A percentile compares a stretch with the other conserved stretches of the same genome.
Conservation (phyloP, 1,140 invertebrate species). For the Aphelinus certus region DNA sequence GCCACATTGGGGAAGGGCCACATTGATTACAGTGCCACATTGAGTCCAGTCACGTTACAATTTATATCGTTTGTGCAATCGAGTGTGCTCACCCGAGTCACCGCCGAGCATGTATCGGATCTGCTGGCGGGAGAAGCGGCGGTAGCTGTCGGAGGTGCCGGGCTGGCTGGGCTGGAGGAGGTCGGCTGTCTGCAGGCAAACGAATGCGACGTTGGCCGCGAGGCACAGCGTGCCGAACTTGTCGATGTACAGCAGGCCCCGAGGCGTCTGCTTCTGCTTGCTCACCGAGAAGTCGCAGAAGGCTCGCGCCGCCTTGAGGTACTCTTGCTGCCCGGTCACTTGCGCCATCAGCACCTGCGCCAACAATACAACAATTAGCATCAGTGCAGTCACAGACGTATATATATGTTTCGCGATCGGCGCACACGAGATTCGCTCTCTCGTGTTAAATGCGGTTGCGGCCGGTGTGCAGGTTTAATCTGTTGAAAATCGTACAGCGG, state of each 20-base stretch:
- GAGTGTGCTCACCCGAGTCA: not conserved
- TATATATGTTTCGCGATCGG: too few relatives aligned
- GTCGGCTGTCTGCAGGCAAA: conserved; percentile 67
- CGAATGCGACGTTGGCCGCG: conserved; percentile 70
- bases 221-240: conserved; percentile 70
- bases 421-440: too few relatives aligned
- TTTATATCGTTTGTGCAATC: too few relatives aligned
- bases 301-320: conserved; percentile 61
- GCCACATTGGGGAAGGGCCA: too few relatives aligned
- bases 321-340: conserved; percentile 60
- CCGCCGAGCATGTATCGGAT: conserved; percentile 73
- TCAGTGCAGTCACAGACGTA: too few relatives aligned
- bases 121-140: conserved; percentile 70
- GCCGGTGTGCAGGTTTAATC: too few relatives aligned
- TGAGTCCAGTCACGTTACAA: too few relatives aligned
- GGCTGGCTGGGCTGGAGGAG: conserved; percentile 52
- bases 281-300: conserved; percentile 68
- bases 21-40: too few relatives aligned
- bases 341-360: conserved; percentile 65
- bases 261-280: conserved; percentile 65
- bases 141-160: conserved; percentile 61
- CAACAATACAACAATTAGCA: not conserved
- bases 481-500: too few relatives aligned
- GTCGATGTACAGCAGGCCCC: conserved; percentile 69
- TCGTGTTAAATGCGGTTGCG: too few relatives aligned